Evolutionary conservation across 1,140 invertebrate species (phyloP).

Genomic region (Drosophila eugracilis): DNA sequence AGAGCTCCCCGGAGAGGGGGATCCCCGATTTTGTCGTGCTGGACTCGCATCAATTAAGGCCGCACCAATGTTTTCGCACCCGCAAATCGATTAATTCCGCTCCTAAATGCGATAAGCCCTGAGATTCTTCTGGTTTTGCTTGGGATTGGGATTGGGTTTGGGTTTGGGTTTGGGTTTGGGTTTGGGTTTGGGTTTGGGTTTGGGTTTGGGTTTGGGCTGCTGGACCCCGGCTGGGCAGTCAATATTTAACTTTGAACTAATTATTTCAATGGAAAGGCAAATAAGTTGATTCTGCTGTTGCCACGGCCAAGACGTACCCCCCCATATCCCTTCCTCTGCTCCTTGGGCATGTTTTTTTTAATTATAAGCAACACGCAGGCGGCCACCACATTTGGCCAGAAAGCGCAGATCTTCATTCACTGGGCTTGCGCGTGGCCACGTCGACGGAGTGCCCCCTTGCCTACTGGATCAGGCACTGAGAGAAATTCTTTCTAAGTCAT

Average conservation of each 20-base stretch:
- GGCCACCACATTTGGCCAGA: slow-evolving; percentile 47
- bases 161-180: slow-evolving; percentile 8
- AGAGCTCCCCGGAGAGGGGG: not conserved
- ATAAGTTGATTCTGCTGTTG: slow-evolving; percentile 74
- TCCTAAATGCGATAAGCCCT: slow-evolving; percentile 77
- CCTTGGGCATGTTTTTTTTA: slow-evolving; percentile 78
- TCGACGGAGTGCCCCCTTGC: slow-evolving; percentile 23
- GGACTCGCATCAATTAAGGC: slow-evolving; percentile 76
- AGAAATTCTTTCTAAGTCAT: not conserved
- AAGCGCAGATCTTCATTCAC: slow-evolving; percentile 42
- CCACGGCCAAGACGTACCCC: not conserved
- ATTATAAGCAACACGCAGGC: slow-evolving; percentile 83
- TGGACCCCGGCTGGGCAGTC: slow-evolving; percentile 41
- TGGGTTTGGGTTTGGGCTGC: not conserved
- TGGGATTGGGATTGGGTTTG: slow-evolving; percentile 12
- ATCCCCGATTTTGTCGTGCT: slow-evolving; percentile 57
- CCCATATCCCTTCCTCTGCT: slow-evolving; percentile 2
- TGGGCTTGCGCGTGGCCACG: slow-evolving; percentile 77
- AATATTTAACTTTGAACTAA: slow-evolving; percentile 84
- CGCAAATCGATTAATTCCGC: slow-evolving; percentile 82
- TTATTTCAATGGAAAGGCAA: slow-evolving; percentile 84
- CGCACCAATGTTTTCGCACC: slow-evolving; percentile 84
- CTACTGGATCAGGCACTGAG: slow-evolving; percentile 3
- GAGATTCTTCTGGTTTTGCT: not conserved
- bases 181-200: slow-evolving; percentile 3